Base-by-base conservation (phyloP, 2,797 vertebrate genomes). In the Coluber constrictor region DNA sequence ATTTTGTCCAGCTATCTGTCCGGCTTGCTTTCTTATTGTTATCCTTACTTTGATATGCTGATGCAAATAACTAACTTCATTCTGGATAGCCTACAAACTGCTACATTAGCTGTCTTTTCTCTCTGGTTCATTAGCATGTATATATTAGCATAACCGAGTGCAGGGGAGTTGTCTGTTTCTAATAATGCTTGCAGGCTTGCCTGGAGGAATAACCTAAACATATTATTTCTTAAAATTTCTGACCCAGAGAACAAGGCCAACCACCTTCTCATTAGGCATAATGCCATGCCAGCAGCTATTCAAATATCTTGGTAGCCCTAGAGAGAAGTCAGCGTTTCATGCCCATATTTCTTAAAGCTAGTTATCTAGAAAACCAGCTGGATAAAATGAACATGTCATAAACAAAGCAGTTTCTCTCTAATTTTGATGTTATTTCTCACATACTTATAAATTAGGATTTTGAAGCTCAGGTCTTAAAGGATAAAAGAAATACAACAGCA, bases 301-400 rank as follows among this genome's bases (percentile, higher is more conserved):
- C 95, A 96, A 94, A 95, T 95, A 94, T 96, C 94, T 95, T 96
- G 96, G 95, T 96, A 96, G 93, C 57, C 74, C 90, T 94, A 79
- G 86, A 55, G 94, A 96, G 90, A 94, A 95, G 94, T 95, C 94
- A 87, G 92, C 61, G 29, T 94, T 96, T 94, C 88, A 93, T 93
- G 95, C 92, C 93, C 95, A 96, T 96, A 94, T 86, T 94, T 93
- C 92, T 92, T 95, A 92, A 95, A 97, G 93, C 96, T 96, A 95
- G 95, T 94, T 96, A 95, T 94, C 94, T 96, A 95, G 95, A 97
- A 96, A 95, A 92, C 32, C 47, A 91, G 95, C 94, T 94, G 94
- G 96, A 96, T 91, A 96, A 90, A 93, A 95, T 93, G 96, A 96
- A 96, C 93, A 92, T 88, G 94, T 92, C 94, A 94, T 96, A 96